Conservation (phyloP, 1,140 invertebrate species). For the Lithobius niger region DNA sequence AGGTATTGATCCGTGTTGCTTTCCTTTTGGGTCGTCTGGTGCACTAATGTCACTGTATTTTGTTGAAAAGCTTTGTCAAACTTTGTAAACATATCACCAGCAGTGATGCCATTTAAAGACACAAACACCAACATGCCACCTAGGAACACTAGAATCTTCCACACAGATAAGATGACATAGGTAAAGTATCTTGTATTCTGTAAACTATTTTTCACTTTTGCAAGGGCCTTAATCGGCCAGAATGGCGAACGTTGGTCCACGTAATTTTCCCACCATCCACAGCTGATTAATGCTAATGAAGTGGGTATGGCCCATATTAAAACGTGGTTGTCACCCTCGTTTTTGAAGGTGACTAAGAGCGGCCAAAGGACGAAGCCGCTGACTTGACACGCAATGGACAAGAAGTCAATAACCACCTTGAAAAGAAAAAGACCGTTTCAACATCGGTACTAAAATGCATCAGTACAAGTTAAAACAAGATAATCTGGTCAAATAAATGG, state of each 20-base stretch:
- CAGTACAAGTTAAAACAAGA: too few relatives aligned
- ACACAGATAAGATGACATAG: constrained; percentile 73
- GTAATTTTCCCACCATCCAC: constrained; percentile 96
- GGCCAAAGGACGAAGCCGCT: constrained; percentile 85
- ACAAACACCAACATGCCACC: constrained; percentile 55
- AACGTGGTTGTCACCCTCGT: constrained; percentile 42
- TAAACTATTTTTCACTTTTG: constrained; percentile 65
- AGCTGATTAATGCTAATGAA: constrained; percentile 66
- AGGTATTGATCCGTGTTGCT: too few relatives aligned
- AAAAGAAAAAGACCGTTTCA: too few relatives aligned
- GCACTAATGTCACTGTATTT: background rate
- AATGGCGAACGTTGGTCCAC: constrained; percentile 67
- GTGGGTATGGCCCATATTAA: constrained; percentile 70
- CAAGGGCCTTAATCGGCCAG: constrained; percentile 59
- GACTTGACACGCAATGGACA: constrained; percentile 66
- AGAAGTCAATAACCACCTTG: constrained; percentile 48
- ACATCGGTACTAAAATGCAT: too few relatives aligned
- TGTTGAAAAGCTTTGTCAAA: background rate
- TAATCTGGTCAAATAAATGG: too few relatives aligned
- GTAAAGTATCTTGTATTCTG: constrained; percentile 68
- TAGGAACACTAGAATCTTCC: constrained; percentile 73
- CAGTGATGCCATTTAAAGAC: constrained; percentile 38
- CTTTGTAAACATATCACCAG: background rate
- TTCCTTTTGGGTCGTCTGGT: background rate
- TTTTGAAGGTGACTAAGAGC: constrained; percentile 40